Base-by-base conservation (phyloP, 1,140 invertebrate species). In the Pseudomyrmex sp. region DNA sequence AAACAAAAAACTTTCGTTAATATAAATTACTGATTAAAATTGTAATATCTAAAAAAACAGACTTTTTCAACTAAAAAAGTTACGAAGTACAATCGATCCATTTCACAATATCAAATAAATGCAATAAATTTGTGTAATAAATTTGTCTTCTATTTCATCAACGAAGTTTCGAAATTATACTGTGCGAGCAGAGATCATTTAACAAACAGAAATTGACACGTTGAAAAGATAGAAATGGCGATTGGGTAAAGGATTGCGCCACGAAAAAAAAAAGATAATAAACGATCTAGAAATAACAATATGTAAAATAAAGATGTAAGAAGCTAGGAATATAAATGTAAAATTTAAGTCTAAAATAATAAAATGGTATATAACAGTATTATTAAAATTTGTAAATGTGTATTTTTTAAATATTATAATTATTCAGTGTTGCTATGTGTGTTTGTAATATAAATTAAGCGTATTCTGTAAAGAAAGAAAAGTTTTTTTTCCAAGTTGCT, bases 131-230 rank as follows among this genome's bases (percentile, higher is more conserved):
- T 85, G 85, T 75, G 50, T 50, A 76, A 73, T 52, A 84, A 72
- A 65, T 84, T 87, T 85, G 85, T 88, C 82, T 85, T 85, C 79
- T 77, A 50, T 35, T 52, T 70, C 65, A 80, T 80, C 48, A 58
- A 70, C 52, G 46, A 7, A 52, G 62, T 70, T 62, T 68, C 18
- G 65, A 68, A 10, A 52, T 26, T 73, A 0, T 59, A 48, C 59
- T 70, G 46, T 12, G 59, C 46, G 66, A 80, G 76, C 52, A 79
- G 66, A 80, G 54, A 50, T 70, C 7, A 5, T 59, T 20, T 12
- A 8, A 70, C 8, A 58, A 12, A 44, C 35, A 35, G 35, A 69
- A 70, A 50, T 59, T 23, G 44, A 23, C 23, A 83, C 56, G 75
- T 68, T 80, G 69, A 85, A 75, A 50, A 9, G 73, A 80, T 23